Percentiles rank a stretch among this genome's conserved stretches.
Evolutionary conservation across 1,140 invertebrate species (phyloP).

Genomic region (Drosophila obscura): DNA sequence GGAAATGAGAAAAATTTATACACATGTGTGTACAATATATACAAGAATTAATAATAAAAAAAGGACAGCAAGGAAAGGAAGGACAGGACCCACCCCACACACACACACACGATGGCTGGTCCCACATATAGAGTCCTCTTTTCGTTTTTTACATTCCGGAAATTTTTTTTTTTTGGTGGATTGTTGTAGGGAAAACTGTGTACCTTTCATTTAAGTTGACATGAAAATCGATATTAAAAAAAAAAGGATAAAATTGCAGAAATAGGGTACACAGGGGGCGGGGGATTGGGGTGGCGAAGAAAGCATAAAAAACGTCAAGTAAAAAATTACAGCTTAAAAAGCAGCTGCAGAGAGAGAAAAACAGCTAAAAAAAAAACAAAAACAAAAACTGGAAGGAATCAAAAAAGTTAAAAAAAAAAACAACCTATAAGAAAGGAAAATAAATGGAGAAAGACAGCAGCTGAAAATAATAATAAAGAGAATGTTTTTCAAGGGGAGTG

Average conservation of each 20-base stretch:
- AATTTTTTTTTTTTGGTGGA: constrained; percentile 44
- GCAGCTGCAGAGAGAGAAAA: constrained; percentile 42
- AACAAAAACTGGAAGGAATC: constrained; percentile 26
- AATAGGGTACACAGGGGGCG: constrained; percentile 19
- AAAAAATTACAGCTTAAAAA: constrained; percentile 81
- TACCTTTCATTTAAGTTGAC: constrained; percentile 82
- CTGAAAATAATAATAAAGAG: constrained; percentile 80
- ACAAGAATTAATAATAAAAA: constrained; percentile 66
- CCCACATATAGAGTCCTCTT: constrained; percentile 36
- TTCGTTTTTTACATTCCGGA: constrained; percentile 40
- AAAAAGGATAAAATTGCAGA: constrained; percentile 71
- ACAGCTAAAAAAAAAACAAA: constrained; percentile 20
- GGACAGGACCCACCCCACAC: constrained; percentile 17
- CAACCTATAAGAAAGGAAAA: constrained; percentile 26
- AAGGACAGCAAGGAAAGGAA: constrained; percentile 33
- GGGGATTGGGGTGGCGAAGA: constrained; percentile 3
- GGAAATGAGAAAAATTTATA: constrained; percentile 41
- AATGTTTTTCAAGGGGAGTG: constrained; percentile 8
- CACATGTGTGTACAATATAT: constrained; percentile 27
- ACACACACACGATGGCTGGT: constrained; percentile 39
- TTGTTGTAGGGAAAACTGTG: constrained; percentile 69
- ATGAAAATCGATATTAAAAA: constrained; percentile 80
- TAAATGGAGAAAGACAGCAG: constrained; percentile 73
- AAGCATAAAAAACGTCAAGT: constrained; percentile 76
- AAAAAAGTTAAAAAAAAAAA: constrained; percentile 35